Conservation (phyloP, 2,888 invertebrate genomes). For the Omphaloscelis lunosa region DNA sequence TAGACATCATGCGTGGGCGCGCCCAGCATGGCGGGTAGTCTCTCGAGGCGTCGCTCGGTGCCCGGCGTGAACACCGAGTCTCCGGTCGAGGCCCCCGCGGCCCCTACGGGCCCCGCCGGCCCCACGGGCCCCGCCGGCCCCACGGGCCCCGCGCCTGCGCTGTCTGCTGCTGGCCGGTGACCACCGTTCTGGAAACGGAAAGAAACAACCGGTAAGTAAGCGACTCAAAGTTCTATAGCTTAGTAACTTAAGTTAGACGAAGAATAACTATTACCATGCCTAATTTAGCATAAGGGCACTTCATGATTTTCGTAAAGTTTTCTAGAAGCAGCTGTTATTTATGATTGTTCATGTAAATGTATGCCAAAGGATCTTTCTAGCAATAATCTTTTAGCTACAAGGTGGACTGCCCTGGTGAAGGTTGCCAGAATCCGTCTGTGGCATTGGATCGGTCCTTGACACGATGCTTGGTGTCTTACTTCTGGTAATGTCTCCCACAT, state of each 20-base stretch:
- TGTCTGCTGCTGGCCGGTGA: slow-evolving; percentile 65
- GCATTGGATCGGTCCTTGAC: neutral
- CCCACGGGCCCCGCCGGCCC: slow-evolving; percentile 47
- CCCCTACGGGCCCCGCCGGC: slow-evolving; percentile 48
- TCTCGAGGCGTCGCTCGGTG: slow-evolving; percentile 86
- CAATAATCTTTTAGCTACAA: neutral
- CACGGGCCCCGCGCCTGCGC: slow-evolving; percentile 53
- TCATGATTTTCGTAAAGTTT: neutral
- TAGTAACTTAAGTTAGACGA: slow-evolving; percentile 6
- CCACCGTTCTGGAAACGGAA: slow-evolving; percentile 74
- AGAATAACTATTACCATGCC: neutral
- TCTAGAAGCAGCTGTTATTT: neutral
- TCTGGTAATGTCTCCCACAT: too few species aligned
- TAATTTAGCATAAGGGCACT: neutral
- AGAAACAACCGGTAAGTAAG: slow-evolving; percentile 1
- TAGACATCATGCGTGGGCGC: slow-evolving; percentile 93
- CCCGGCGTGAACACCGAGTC: slow-evolving; percentile 83
- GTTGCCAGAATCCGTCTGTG: too few species aligned
- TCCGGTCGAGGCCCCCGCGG: slow-evolving; percentile 64
- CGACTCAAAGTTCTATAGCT: neutral
- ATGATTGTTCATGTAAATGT: neutral
- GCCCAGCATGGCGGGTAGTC: slow-evolving; percentile 87
- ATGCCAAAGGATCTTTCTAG: neutral
- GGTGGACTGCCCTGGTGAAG: too few species aligned
- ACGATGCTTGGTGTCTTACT: too few species aligned